phyloP scores from a whole-genome alignment of 2,113 vertebrate species.

The Labeo catla region DNA sequence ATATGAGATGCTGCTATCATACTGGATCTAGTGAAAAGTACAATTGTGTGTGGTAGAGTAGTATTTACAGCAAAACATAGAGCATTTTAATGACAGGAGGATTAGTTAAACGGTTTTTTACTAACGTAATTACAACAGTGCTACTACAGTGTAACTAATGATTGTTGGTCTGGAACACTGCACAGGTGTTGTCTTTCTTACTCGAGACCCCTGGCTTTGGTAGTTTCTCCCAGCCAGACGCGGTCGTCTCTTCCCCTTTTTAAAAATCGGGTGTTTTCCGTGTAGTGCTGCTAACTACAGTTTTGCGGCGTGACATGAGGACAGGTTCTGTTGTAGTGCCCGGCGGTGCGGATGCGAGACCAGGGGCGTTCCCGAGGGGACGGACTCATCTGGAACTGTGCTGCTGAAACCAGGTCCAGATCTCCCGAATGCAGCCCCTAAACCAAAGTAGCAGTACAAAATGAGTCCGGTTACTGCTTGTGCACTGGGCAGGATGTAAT shows the following conservation, averaged over 20 bases:
- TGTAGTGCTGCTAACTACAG: background rate
- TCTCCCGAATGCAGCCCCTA: slow-evolving; percentile 21
- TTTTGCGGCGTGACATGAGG: slow-evolving; percentile 69
- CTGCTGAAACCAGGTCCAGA: slow-evolving; percentile 63
- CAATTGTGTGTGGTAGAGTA: background rate
- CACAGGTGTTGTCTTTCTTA: slow-evolving; percentile 22
- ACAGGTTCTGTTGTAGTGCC: slow-evolving; percentile 62
- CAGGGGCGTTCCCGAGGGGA: slow-evolving; percentile 75
- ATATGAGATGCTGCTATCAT: slow-evolving; percentile 15
- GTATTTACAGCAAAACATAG: background rate
- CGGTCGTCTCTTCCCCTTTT: background rate
- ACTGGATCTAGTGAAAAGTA: background rate
- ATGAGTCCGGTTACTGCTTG: slow-evolving; percentile 10
- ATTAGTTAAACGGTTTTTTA: too few species aligned
- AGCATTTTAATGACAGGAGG: background rate
- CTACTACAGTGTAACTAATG: slow-evolving; percentile 20
- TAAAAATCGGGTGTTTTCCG: slow-evolving; percentile 40
- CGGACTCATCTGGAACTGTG: slow-evolving; percentile 67
- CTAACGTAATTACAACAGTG: background rate
- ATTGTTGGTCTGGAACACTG: slow-evolving; percentile 6
- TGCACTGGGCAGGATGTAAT: background rate
- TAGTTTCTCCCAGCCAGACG: background rate
- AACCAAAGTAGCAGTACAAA: slow-evolving; percentile 17
- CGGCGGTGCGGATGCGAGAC: slow-evolving; percentile 71
- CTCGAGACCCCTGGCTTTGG: background rate